Conservation (phyloP, 2,113 vertebrate species). For the Psittacus erithacus region DNA sequence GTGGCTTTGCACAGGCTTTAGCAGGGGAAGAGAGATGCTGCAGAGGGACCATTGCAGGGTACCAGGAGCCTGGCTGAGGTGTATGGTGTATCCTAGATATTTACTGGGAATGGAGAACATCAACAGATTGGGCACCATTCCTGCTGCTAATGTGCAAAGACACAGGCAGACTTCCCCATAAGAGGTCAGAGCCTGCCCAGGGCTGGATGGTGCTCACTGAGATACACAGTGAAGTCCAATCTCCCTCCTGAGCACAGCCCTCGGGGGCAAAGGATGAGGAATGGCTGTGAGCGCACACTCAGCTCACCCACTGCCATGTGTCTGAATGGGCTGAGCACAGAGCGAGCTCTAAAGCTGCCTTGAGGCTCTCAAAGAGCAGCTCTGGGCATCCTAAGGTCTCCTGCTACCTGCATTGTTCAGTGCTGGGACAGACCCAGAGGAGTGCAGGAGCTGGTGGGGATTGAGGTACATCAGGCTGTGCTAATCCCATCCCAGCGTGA, state of each 20-base stretch:
- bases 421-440: background rate
- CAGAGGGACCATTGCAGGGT: background rate
- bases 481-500: background rate
- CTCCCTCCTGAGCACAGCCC: background rate
- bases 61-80: background rate
- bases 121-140: background rate
- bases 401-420: background rate
- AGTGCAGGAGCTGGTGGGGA: background rate
- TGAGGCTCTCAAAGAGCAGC: background rate
- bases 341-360: background rate
- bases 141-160: background rate
- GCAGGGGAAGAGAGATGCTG: background rate
- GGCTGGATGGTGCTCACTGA: background rate
- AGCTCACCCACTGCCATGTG: background rate
- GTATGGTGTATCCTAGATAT: too few relatives aligned
- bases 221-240: background rate
- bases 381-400: background rate
- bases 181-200: background rate
- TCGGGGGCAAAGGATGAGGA: background rate
- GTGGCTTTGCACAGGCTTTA: background rate
- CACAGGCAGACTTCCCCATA: accelerated
- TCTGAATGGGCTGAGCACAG: accelerated
- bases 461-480: background rate
- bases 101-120: background rate
- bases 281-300: background rate